Conservation (phyloP, 2,888 invertebrate species). For the Metalampra italica region DNA sequence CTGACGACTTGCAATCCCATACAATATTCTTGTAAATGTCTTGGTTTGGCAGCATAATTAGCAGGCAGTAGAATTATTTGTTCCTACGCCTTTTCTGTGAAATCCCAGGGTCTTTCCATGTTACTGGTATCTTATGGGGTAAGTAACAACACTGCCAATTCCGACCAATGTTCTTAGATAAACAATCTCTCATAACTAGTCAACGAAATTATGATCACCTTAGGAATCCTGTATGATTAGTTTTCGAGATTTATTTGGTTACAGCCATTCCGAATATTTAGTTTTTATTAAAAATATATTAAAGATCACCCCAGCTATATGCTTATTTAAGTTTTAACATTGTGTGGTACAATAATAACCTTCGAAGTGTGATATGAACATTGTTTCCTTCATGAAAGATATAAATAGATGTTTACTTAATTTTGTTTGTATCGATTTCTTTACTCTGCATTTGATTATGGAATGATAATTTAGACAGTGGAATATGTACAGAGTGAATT, state of each 20-base stretch:
- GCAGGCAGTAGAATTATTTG: too few relatives aligned
- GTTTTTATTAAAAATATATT: neutral
- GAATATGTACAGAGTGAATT: too few relatives aligned
- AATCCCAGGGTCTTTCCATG: too few relatives aligned
- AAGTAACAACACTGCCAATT: too few relatives aligned
- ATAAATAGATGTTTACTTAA: neutral
- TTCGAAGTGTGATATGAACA: conserved; percentile 24
- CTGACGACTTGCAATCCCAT: too few relatives aligned
- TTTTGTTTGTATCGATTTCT: too few relatives aligned
- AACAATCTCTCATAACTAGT: neutral
- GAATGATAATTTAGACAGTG: too few relatives aligned
- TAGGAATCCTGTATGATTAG: neutral
- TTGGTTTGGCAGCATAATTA: too few relatives aligned
- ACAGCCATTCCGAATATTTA: neutral
- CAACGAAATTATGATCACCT: neutral
- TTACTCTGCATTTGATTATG: too few relatives aligned
- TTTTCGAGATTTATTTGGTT: neutral
- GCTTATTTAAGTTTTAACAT: neutral
- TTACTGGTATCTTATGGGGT: too few relatives aligned
- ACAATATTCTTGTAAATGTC: too few relatives aligned
- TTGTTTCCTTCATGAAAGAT: neutral
- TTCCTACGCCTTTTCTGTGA: too few relatives aligned
- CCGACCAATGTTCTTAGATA: neutral
- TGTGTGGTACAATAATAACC: conserved; percentile 19
- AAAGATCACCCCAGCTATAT: neutral